Conservation (phyloP, 2,888 invertebrate species). For the Coenonympha glycerion region DNA sequence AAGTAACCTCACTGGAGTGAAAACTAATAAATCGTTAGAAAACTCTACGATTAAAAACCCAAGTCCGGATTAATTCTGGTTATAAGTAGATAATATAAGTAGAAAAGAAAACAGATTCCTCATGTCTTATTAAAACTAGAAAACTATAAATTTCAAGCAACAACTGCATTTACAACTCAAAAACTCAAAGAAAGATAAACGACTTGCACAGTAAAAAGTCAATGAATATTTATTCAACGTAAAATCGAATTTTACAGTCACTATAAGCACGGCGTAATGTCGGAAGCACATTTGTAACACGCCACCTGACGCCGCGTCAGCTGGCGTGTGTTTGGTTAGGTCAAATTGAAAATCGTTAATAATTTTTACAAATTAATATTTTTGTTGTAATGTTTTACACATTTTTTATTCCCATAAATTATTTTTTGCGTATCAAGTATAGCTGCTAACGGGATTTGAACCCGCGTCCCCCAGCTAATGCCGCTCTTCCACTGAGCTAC, state of each 20-base stretch:
- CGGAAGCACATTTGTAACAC: not conserved
- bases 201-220: not conserved
- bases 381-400: too few relatives aligned
- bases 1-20: not conserved
- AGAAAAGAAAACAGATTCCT: not conserved
- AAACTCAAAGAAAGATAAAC: not conserved
- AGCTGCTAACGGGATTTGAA: too few relatives aligned
- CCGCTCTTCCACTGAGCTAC: too few relatives aligned
- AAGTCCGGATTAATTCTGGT: too few relatives aligned
- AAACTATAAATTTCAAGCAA: conserved; percentile 1
- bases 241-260: conserved; percentile 28
- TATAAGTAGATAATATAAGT: too few relatives aligned
- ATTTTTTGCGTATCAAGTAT: too few relatives aligned
- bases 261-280: conserved; percentile 16
- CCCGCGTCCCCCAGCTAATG: too few relatives aligned
- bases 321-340: too few relatives aligned
- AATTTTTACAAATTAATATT: too few relatives aligned
- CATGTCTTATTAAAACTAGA: not conserved
- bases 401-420: too few relatives aligned
- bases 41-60: not conserved
- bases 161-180: not conserved
- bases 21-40: not conserved
- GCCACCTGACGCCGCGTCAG: too few relatives aligned
- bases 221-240: conserved; percentile 22
- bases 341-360: too few relatives aligned